phyloP scores from a whole-genome alignment of 2,797 vertebrate species.

The Atherinosoma microstoma region DNA sequence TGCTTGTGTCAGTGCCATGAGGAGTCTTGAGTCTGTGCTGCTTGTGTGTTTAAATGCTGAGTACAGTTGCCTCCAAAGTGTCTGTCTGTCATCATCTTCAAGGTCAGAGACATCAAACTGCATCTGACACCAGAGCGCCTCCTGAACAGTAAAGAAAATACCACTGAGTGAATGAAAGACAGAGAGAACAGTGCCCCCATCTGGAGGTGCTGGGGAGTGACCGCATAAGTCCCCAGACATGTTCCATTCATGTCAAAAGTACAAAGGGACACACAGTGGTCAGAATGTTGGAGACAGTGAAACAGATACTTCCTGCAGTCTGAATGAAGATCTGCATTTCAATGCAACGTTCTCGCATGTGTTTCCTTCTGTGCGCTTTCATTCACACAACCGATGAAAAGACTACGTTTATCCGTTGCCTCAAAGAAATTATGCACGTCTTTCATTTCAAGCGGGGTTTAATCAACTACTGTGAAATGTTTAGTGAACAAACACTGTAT shows the following conservation, averaged over 20 bases:
- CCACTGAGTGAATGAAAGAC: conserved; percentile 18
- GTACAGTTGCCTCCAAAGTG: conserved; percentile 25
- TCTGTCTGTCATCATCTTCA: conserved; percentile 51
- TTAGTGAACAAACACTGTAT: conserved; percentile 70
- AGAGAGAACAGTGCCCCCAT: conserved; percentile 58
- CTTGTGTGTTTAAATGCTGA: conserved; percentile 49
- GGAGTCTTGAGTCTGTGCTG: conserved; percentile 2
- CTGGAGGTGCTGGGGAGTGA: conserved; percentile 45
- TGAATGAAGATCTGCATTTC: not conserved
- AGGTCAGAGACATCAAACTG: conserved; percentile 54
- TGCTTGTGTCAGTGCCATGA: conserved; percentile 18
- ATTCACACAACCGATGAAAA: not conserved
- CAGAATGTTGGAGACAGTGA: conserved; percentile 29
- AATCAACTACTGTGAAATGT: conserved; percentile 61
- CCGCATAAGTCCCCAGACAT: conserved; percentile 23
- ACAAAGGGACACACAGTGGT: not conserved
- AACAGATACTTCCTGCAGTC: not conserved
- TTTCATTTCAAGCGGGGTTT: conserved; percentile 32
- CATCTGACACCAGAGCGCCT: conserved; percentile 45
- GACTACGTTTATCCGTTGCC: not conserved
- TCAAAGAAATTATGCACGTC: not conserved
- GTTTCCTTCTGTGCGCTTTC: not conserved
- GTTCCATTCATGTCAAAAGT: conserved; percentile 32
- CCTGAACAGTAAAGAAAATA: conserved; percentile 35
- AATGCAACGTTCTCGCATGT: not conserved